Percentiles rank a stretch among this genome's conserved stretches.
These are phyloP conservation scores for Hyposoter dolosus DNA, from an alignment of 2,888 invertebrate genomes.

Conservation along the genomic window DNA sequence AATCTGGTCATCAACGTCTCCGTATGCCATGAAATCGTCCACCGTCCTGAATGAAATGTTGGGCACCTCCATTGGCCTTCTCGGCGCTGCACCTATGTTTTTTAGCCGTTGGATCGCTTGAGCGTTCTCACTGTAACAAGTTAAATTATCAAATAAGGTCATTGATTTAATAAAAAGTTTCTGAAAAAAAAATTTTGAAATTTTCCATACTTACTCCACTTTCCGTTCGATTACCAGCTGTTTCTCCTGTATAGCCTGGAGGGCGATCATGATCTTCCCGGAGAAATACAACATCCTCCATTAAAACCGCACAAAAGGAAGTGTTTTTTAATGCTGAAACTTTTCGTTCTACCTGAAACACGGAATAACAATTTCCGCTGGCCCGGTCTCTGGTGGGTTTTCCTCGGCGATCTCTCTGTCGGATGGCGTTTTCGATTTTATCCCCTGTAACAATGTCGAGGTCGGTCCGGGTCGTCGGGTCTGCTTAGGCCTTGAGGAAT, in stretches of 20 bases:
- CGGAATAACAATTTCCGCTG: too few relatives aligned
- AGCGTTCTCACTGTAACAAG: background rate
- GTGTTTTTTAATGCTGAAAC: background rate
- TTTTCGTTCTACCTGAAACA: background rate
- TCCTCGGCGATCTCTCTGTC: too few relatives aligned
- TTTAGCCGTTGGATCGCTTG: background rate
- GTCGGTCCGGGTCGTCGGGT: too few relatives aligned
- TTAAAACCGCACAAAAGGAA: background rate
- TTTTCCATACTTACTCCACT: background rate
- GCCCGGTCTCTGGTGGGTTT: too few relatives aligned
- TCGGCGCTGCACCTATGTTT: background rate
- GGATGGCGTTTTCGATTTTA: too few relatives aligned
- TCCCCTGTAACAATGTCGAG: too few relatives aligned
- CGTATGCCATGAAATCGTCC: background rate
- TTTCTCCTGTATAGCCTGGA: background rate
- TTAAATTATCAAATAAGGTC: background rate
- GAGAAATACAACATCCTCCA: background rate
- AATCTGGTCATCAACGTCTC: background rate
- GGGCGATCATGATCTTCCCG: background rate
- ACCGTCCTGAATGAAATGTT: background rate
- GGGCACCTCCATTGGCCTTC: background rate
- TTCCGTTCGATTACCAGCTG: background rate
- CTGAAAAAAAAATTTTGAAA: background rate
- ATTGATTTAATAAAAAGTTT: background rate
- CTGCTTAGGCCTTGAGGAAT: too few relatives aligned